Conservation (phyloP, 2,888 invertebrate genomes). For the Magallana nippona region DNA sequence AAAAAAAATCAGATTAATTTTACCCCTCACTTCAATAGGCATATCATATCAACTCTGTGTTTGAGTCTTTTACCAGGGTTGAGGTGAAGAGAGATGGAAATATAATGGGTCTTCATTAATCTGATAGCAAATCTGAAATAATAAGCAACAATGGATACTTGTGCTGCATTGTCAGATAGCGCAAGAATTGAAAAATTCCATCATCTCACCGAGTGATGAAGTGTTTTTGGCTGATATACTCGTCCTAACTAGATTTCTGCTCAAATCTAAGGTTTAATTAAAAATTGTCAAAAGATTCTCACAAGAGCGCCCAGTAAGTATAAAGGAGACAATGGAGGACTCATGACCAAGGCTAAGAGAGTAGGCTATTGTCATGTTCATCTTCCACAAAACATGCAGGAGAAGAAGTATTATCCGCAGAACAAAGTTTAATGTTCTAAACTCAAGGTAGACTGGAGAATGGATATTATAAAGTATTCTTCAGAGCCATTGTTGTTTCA, state of each 20-base stretch:
- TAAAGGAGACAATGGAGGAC: not conserved
- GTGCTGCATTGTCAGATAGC: not conserved
- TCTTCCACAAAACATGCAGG: slow-evolving; percentile 16
- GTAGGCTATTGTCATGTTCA: slow-evolving; percentile 17
- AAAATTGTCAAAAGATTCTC: slow-evolving; percentile 20
- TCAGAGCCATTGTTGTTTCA: slow-evolving; percentile 2
- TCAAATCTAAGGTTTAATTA: slow-evolving; percentile 25
- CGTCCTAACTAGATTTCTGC: slow-evolving; percentile 10
- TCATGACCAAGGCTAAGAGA: slow-evolving; percentile 10
- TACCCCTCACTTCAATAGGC: not conserved
- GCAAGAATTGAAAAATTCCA: not conserved
- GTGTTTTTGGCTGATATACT: slow-evolving; percentile 16
- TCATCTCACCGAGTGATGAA: slow-evolving; percentile 25
- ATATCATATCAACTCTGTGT: not conserved
- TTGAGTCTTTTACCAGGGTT: not conserved
- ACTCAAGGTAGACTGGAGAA: not conserved
- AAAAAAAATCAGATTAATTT: not conserved
- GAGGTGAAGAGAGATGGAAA: not conserved
- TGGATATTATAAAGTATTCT: slow-evolving; percentile 19
- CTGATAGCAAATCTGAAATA: not conserved
- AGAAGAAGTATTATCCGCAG: not conserved
- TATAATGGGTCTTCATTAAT: not conserved
- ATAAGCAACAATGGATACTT: not conserved
- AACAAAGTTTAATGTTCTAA: slow-evolving; percentile 26
- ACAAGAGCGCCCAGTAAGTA: not conserved